A percentile compares a stretch with the other conserved stretches of the same genome.
Evolutionary conservation across 1,140 invertebrate genomes (phyloP).

Genomic region (Meteorus sp.): DNA sequence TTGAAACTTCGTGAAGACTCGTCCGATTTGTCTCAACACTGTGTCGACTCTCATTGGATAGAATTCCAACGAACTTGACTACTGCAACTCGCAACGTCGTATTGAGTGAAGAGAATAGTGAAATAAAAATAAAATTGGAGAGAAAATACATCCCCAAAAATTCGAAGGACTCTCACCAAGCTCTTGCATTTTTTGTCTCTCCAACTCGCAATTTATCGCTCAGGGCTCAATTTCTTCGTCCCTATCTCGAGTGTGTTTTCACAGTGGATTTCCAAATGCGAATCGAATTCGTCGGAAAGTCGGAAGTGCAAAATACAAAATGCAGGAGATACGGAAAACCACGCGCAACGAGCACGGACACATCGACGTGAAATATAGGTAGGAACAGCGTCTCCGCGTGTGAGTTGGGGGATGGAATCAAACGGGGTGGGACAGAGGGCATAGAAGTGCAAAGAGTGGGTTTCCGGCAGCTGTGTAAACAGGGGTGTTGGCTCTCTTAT

Average conservation of each 20-base stretch:
- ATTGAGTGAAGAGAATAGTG: background rate
- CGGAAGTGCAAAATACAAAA: conserved; percentile 32
- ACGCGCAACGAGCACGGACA: background rate
- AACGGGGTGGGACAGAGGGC: background rate
- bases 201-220: too few species aligned
- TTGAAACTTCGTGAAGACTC: too few species aligned
- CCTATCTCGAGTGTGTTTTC: conserved; percentile 17
- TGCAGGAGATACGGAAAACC: conserved; percentile 25
- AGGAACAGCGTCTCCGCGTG: too few species aligned
- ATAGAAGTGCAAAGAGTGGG: conserved; percentile 3
- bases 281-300: conserved; percentile 22
- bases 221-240: conserved; percentile 10
- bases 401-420: too few species aligned
- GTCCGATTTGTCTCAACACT: background rate
- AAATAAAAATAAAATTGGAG: conserved; percentile 8
- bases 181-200: background rate
- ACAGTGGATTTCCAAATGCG: conserved; percentile 1
- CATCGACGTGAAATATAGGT: background rate
- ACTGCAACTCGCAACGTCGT: background rate
- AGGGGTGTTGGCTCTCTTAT: conserved; percentile 28
- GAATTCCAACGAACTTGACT: conserved; percentile 11
- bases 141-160: conserved; percentile 15
- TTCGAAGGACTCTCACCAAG: conserved; percentile 19
- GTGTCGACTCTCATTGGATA: too few species aligned
- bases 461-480: conserved; percentile 32